These are phyloP conservation scores for Actias luna DNA, from an alignment of 2,888 invertebrate species.

Conservation along the genomic window DNA sequence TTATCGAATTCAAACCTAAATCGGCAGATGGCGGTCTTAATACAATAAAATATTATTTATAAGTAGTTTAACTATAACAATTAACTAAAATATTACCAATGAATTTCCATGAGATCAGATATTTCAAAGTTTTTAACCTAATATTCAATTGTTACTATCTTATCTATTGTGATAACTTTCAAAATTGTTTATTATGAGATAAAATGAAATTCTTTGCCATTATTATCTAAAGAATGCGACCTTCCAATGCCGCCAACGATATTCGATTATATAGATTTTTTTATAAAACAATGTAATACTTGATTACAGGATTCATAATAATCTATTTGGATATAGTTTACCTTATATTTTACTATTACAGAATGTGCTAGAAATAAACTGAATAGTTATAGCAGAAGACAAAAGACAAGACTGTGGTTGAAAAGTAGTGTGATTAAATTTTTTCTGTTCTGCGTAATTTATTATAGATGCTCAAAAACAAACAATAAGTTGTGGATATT, in stretches of 20 bases:
- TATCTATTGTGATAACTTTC: constrained; percentile 10
- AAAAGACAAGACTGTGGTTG: no score
- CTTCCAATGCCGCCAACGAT: constrained; percentile 33
- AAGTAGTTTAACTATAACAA: not conserved
- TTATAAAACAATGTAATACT: not conserved
- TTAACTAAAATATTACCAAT: not conserved
- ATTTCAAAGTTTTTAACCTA: constrained; percentile 2
- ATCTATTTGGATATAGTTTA: no score
- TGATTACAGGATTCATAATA: no score
- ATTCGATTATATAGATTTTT: not conserved
- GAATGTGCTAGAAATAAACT: no score
- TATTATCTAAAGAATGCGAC: constrained; percentile 44
- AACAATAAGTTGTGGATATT: no score
- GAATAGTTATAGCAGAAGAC: no score
- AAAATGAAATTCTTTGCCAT: constrained; percentile 30
- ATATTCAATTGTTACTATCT: constrained; percentile 7
- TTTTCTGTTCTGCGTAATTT: no score
- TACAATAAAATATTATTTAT: not conserved
- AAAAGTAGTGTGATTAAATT: no score
- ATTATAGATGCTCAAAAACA: no score
- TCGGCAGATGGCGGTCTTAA: constrained; percentile 15
- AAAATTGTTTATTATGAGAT: constrained; percentile 23
- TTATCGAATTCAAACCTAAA: not conserved
- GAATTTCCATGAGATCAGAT: not conserved
- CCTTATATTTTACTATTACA: no score